Percentiles rank a stretch among this genome's conserved stretches.
Evolutionary conservation across 2,888 invertebrate genomes (phyloP).

Genomic region (Loripinus fragilis): DNA sequence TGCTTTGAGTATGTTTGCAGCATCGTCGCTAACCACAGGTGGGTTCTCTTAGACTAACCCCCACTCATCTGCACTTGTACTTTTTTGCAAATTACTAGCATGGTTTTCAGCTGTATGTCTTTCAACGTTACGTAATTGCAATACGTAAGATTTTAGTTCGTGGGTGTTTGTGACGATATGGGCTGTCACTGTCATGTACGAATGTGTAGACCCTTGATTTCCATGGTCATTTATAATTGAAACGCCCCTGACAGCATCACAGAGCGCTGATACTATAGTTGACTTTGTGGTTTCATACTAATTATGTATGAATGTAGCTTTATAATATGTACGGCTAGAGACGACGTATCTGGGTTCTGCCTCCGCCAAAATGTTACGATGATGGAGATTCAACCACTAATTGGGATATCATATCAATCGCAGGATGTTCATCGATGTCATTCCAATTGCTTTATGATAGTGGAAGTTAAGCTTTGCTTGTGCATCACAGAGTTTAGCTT

Average conservation of each 20-base stretch:
- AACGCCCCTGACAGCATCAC: neutral
- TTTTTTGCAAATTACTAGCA: neutral
- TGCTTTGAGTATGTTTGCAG: neutral
- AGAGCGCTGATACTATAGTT: neutral
- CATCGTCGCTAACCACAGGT: neutral
- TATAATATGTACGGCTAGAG: neutral
- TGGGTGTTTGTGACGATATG: neutral
- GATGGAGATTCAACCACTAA: neutral
- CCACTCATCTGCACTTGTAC: neutral
- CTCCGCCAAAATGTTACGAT: neutral
- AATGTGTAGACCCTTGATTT: neutral
- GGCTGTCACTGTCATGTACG: neutral
- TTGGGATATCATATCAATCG: neutral
- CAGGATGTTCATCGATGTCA: neutral
- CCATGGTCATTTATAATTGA: neutral
- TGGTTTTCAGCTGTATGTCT: neutral
- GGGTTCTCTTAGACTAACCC: neutral
- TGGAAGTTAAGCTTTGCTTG: neutral
- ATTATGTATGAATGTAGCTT: neutral
- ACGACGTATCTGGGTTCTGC: neutral
- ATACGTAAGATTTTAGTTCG: neutral
- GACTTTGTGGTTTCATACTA: neutral
- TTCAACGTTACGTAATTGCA: neutral
- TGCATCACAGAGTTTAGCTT: neutral
- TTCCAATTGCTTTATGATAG: neutral